Evolutionary conservation across 2,888 invertebrate genomes (phyloP).

Genomic region (Agriopis marginaria): DNA sequence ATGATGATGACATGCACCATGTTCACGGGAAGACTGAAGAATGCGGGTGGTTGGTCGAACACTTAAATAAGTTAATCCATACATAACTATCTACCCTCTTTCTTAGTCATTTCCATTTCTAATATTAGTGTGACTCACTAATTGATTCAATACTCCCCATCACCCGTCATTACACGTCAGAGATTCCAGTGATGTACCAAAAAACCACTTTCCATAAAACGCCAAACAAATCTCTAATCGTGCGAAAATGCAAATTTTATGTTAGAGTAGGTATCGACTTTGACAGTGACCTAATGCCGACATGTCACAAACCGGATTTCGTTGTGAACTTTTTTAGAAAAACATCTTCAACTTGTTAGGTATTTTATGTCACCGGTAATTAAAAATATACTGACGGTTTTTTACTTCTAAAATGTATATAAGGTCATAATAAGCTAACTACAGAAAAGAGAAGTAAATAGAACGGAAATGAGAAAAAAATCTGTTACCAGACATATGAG

Average conservation of each 20-base stretch:
- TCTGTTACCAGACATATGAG: too few relatives aligned
- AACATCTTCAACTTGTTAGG: constrained; percentile 2
- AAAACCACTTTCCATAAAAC: constrained; percentile 1
- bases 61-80: too few relatives aligned
- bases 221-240: background rate
- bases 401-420: background rate
- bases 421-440: background rate
- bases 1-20: too few relatives aligned
- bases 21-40: too few relatives aligned
- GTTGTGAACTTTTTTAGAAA: constrained; percentile 1
- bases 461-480: too few relatives aligned
- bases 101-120: too few relatives aligned
- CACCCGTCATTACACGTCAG: background rate
- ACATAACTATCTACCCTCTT: too few relatives aligned
- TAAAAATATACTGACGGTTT: background rate
- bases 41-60: too few relatives aligned
- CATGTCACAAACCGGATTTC: constrained; percentile 19
- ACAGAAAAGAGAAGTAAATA: too few relatives aligned
- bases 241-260: background rate
- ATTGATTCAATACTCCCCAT: background rate
- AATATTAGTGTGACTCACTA: too few relatives aligned
- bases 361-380: background rate
- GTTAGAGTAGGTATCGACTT: constrained; percentile 4
- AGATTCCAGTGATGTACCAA: background rate
- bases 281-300: constrained; percentile 10